Evolutionary conservation across 1,140 invertebrate genomes (phyloP).

Genomic region (Papilio xuthus): DNA sequence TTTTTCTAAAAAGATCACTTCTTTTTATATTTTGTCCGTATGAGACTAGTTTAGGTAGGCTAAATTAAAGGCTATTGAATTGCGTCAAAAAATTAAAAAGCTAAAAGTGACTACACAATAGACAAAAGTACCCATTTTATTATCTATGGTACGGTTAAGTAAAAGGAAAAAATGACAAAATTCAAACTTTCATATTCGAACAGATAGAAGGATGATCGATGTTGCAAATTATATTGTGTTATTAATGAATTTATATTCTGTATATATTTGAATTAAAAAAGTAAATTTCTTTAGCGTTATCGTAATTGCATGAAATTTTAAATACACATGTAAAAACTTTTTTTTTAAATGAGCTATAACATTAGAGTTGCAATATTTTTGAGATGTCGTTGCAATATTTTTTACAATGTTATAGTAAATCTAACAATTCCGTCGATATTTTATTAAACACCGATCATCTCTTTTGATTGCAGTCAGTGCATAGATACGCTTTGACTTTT

Average conservation of each 20-base stretch:
- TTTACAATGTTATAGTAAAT: neutral
- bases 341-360: neutral
- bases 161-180: neutral
- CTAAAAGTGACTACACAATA: neutral
- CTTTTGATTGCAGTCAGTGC: neutral
- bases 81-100: conserved; percentile 22
- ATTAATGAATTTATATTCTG: neutral
- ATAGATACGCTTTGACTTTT: conserved; percentile 25
- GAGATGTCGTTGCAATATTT: neutral
- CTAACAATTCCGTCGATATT: neutral
- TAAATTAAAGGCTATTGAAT: conserved; percentile 30
- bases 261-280: neutral
- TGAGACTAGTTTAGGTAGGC: conserved; percentile 36
- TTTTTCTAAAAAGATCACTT: conserved; percentile 35
- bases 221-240: neutral
- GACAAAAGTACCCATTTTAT: neutral
- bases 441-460: neutral
- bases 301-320: neutral
- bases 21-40: conserved; percentile 25
- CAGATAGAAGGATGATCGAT: conserved; percentile 5
- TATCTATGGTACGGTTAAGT: conserved; percentile 1
- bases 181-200: neutral
- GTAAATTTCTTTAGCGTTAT: neutral
- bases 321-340: neutral
- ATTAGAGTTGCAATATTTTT: neutral